phyloP scores from a whole-genome alignment of 2,888 invertebrate species.

The Smittia aterrima region DNA sequence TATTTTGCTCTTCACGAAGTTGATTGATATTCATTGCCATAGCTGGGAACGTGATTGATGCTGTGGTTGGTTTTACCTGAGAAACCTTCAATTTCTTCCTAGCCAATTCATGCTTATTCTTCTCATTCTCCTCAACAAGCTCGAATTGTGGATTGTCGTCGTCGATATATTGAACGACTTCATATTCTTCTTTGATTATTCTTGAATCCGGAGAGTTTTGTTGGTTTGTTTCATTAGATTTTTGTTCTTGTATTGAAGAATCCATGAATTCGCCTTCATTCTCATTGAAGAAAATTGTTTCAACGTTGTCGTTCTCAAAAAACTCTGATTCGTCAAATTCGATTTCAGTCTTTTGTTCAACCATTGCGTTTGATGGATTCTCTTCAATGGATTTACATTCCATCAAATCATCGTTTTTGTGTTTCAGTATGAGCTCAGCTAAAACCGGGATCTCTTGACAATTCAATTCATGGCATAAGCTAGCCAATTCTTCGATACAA shows the following conservation, averaged over 20 bases:
- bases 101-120: neutral
- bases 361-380: neutral
- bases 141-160: neutral
- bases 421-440: neutral
- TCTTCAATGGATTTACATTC: neutral
- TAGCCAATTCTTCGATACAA: neutral
- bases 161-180: neutral
- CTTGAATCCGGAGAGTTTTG: neutral
- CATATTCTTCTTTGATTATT: neutral
- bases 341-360: neutral
- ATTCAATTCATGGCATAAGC: conserved; percentile 1
- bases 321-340: neutral
- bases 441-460: neutral
- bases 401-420: neutral
- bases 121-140: neutral
- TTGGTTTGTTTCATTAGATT: neutral
- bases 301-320: neutral
- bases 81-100: neutral
- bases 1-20: conserved; percentile 47
- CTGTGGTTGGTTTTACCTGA: neutral
- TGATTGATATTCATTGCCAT: neutral
- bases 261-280: neutral
- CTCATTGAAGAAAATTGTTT: conserved; percentile 27
- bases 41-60: neutral
- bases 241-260: neutral